These are phyloP conservation scores for Pelvicachromis taeniatus DNA, from an alignment of 2,113 vertebrate genomes.

Conservation along the genomic window DNA sequence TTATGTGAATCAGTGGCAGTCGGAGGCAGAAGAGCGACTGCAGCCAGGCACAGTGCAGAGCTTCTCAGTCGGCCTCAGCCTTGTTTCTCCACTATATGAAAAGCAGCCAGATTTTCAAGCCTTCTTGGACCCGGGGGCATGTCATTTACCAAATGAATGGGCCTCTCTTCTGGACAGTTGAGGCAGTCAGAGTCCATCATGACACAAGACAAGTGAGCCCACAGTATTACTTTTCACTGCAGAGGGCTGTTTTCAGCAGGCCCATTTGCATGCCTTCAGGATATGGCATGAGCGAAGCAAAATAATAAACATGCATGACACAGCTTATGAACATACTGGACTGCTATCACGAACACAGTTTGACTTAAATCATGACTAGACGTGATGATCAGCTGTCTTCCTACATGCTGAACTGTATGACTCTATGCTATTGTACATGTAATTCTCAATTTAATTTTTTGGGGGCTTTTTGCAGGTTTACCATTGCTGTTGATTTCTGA, in stretches of 20 bases:
- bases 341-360: not conserved
- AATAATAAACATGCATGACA: conserved; percentile 15
- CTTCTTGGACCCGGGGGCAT: conserved; percentile 53
- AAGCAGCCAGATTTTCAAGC: conserved; percentile 54
- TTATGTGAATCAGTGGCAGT: conserved; percentile 52
- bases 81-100: conserved; percentile 46
- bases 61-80: conserved; percentile 17
- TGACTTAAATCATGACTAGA: not conserved
- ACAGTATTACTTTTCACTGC: conserved; percentile 38
- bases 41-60: conserved; percentile 31
- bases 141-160: conserved; percentile 68
- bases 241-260: conserved; percentile 13
- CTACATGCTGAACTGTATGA: not conserved
- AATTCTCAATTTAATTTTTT: not conserved
- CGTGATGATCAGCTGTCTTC: not conserved
- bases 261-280: conserved; percentile 44
- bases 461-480: not conserved
- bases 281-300: not conserved
- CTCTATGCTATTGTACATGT: not conserved
- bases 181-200: conserved; percentile 51
- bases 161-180: conserved; percentile 62
- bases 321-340: not conserved
- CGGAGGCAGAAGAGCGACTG: conserved; percentile 22
- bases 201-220: conserved; percentile 63
- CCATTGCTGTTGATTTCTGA: not conserved